Base-by-base conservation (phyloP, 2,113 vertebrate species). In the Leucosticte australis region DNA sequence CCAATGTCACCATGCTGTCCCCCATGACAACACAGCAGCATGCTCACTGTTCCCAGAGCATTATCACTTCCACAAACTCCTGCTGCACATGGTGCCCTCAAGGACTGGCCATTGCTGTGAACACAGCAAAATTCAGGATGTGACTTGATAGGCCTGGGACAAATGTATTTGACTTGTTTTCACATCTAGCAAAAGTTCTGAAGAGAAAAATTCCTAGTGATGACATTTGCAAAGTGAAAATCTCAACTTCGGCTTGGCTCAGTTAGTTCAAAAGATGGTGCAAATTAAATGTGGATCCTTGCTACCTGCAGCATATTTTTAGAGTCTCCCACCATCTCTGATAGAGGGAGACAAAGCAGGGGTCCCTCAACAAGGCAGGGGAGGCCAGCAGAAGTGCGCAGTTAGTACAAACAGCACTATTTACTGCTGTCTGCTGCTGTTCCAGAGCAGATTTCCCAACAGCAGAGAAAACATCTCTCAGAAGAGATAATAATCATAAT, bases 401-500 rank as follows among this genome's bases (percentile, higher is more conserved):
- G 30, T 24, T 84, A 76, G 75, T 28, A 62, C 47, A 59, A 94
- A 73, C 47, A 64, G n/a, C 87, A 53, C 23, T 84, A 49, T 87
- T 95, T 95, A 83, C 81, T 21, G 20, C 82, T 87, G 52, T 76
- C 78, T 95, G 76, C 79, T 95, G 65, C 84, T 88, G 28, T 95
- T 95, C 92, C 71, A 91, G 87, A 96, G 89, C 80, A 94, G 80
- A 95, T 95, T 96, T 97, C 92, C 94, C 93, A 87, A 62, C 49
- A 87, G 78, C 68, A 69, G 70, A 91, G 81, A 89, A 95, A 88
- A n/a, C 39, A 70, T 94, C 82, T 95, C 93, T 98, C 92, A 88
- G 81, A 94, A 74, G 76, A 97, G 96, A 96, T 97, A 96, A 96
- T 82, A 95, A 98, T 97, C 94, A 76, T 98, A 98, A 98, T 93